phyloP scores from a whole-genome alignment of 2,888 invertebrate species.

The Acanthosepion lycidas region DNA sequence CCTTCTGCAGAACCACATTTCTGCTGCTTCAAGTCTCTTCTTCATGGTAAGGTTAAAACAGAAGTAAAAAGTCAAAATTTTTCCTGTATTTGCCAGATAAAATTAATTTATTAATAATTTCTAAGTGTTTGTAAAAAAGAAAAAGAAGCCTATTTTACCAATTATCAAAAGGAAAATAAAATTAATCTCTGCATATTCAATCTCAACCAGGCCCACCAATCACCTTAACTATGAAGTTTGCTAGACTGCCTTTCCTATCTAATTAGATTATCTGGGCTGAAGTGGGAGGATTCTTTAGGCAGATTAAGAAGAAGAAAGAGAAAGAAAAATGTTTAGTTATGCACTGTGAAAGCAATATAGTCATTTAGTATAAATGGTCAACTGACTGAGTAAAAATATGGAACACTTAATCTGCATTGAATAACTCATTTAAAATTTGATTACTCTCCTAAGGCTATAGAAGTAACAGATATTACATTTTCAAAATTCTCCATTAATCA shows the following conservation, averaged over 20 bases:
- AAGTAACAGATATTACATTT: not conserved
- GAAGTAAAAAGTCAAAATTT: not conserved
- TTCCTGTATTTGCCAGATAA: not conserved
- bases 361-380: conserved; percentile 9
- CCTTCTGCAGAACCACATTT: too few species aligned
- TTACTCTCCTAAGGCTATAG: not conserved
- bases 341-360: not conserved
- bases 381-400: conserved; percentile 20
- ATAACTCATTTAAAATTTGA: not conserved
- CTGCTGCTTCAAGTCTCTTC: too few species aligned
- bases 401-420: not conserved
- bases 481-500: not conserved
- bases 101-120: not conserved
- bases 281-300: not conserved
- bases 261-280: not conserved
- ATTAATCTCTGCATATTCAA: not conserved
- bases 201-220: not conserved
- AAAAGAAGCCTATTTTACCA: not conserved
- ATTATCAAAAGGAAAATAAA: not conserved
- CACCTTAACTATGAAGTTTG: not conserved
- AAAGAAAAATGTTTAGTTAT: not conserved
- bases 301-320: not conserved
- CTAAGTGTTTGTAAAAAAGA: not conserved
- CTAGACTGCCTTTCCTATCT: not conserved
- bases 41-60: not conserved